Base-by-base conservation (phyloP, 1,140 invertebrate species). In the Spodoptera frugiperda region DNA sequence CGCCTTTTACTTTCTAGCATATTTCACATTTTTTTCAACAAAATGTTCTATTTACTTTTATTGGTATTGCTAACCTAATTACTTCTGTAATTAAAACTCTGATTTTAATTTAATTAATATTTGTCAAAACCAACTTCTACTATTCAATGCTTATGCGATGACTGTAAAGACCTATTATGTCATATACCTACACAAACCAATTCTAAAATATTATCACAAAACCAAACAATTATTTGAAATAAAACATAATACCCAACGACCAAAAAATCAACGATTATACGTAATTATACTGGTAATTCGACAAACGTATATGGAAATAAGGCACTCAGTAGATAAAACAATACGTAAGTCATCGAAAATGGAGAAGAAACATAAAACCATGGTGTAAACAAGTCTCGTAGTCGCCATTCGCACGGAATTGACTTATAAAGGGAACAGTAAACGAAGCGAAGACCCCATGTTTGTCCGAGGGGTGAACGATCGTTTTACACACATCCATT, bases 361-460 rank as follows among this genome's bases (percentile, higher is more conserved):
- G 55, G 30, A 33, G 72, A 55, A 33, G 25, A 59, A 77, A 68
- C 73, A 78, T 75, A 77, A 77, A 76, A 73, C 17, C 70, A 51
- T 48, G 68, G 51, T 76, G 73, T 54, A 79, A 79, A 79, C 78
- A 79, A 72, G 78, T 79, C 65, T 49, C 68, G 63, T 73, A 79
- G 61, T 79, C 71, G 74, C 74, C 30, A 49, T 77, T 72, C 57
- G 51, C 59, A 14, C 39, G 74, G 73, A 79, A 79, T 79, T 79
- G 74, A 79, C 78, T 79, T 79, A 74, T 76, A 79, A 79, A 78
- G 57, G 51, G 59, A 70, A 59, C 57, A 76, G 65, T 71, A 73
- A 79, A 76, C 67, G 55, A 49, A 39, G 73, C 72, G 57, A 73
- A 71, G 68, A 71, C 76, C 74, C 72, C 72, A 39, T 75, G 70